Evolutionary conservation across 1,140 invertebrate genomes (phyloP).

Genomic region (Drosophila athabasca): DNA sequence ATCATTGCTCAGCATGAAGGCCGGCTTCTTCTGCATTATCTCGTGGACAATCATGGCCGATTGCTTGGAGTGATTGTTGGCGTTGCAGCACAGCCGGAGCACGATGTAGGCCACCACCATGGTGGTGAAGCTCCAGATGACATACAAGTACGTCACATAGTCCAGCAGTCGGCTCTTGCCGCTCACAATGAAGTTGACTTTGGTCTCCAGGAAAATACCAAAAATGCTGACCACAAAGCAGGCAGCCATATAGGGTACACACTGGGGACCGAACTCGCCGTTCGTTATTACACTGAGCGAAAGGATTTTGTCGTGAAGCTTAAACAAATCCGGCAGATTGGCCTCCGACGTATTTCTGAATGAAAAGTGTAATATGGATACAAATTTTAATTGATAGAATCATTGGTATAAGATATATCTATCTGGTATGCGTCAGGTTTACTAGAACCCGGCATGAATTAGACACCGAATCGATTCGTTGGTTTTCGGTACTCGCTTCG

Average conservation of each 20-base stretch:
- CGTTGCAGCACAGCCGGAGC: constrained; percentile 75
- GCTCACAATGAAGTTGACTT: constrained; percentile 76
- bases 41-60: constrained; percentile 83
- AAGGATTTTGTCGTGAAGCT: constrained; percentile 77
- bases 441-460: no score
- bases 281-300: constrained; percentile 77
- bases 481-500: no score
- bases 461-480: no score
- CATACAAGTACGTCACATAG: constrained; percentile 69
- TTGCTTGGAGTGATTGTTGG: constrained; percentile 78
- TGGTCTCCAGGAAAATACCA: constrained; percentile 80
- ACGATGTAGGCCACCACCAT: constrained; percentile 81
- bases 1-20: constrained; percentile 82
- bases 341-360: constrained; percentile 67
- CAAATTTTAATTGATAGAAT: no score
- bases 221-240: constrained; percentile 81
- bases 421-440: no score
- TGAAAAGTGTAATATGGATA: not conserved
- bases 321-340: constrained; percentile 76
- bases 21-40: constrained; percentile 83
- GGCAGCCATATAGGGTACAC: constrained; percentile 79
- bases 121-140: constrained; percentile 76
- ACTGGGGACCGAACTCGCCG: constrained; percentile 75
- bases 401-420: no score
- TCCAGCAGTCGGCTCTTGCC: constrained; percentile 68